Evolutionary conservation across 1,140 invertebrate species (phyloP).

Genomic region (Maconellicoccus hirsutus): DNA sequence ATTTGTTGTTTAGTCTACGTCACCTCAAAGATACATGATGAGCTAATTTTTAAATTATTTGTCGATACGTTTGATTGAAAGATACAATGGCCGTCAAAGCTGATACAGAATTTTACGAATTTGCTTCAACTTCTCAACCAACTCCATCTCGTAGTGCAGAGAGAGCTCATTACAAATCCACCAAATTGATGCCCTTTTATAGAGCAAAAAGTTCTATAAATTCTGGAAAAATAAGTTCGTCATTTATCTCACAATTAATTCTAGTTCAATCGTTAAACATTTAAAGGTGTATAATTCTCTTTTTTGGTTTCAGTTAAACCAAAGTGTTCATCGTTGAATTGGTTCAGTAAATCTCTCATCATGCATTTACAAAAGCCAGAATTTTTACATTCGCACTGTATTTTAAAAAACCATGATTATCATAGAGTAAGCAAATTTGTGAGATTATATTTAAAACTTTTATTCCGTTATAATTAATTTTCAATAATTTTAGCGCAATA

Average conservation of each 20-base stretch:
- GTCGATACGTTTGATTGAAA: no score
- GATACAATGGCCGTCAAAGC: neutral
- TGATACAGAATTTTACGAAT: neutral
- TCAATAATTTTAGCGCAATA: neutral
- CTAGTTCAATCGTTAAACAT: no score
- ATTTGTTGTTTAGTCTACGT: no score
- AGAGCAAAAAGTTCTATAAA: neutral
- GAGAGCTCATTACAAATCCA: neutral
- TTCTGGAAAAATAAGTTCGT: neutral
- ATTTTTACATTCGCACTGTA: neutral
- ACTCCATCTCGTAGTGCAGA: neutral
- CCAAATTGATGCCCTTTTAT: neutral
- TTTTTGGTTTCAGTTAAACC: neutral
- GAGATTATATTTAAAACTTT: neutral
- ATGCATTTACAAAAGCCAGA: neutral
- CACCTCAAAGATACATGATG: no score
- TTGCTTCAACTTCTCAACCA: neutral
- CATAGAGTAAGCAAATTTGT: neutral
- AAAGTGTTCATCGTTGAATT: neutral
- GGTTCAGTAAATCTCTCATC: conserved; percentile 4
- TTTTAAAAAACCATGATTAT: neutral
- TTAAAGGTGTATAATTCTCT: neutral
- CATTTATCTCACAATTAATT: no score
- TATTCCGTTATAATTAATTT: neutral
- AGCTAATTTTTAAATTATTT: no score